Percentiles rank a stretch among this genome's conserved stretches.
These are phyloP conservation scores for Drosophila saltans DNA, from an alignment of 1,140 invertebrate species.

Conservation along the genomic window DNA sequence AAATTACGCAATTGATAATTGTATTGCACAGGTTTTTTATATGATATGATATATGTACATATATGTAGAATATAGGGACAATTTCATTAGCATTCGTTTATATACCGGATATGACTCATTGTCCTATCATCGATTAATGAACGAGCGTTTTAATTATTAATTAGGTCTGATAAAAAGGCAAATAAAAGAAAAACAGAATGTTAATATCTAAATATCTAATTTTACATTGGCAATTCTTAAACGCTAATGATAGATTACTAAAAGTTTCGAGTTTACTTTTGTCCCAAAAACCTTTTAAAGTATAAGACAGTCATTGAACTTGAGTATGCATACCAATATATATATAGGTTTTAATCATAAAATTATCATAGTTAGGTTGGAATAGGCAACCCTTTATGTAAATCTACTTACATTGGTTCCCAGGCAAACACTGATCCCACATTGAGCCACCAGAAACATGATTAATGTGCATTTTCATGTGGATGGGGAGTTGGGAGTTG, in stretches of 20 bases:
- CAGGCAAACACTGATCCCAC: conserved; percentile 34
- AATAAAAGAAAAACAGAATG: conserved; percentile 40
- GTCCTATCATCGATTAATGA: conserved; percentile 40
- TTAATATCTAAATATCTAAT: conserved; percentile 31
- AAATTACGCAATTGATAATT: conserved; percentile 2
- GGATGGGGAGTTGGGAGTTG: conserved; percentile 3
- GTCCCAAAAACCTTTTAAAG: neutral
- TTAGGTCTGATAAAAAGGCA: conserved; percentile 36
- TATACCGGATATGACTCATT: conserved; percentile 60
- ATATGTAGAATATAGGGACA: neutral
- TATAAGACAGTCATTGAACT: neutral
- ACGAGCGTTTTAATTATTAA: conserved; percentile 72
- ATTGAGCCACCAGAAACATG: conserved; percentile 50
- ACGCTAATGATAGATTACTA: neutral
- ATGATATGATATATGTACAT: neutral
- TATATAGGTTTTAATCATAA: neutral
- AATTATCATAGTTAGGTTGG: neutral
- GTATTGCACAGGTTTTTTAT: neutral
- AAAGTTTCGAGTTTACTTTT: neutral
- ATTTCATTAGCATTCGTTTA: conserved; percentile 45
- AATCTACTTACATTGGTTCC: conserved; percentile 38
- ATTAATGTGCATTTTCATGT: conserved; percentile 57
- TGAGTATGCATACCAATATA: neutral
- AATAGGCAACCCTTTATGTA: conserved; percentile 33
- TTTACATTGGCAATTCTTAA: conserved; percentile 9